Conservation (phyloP, 92 coral and sea anemone genomes). For the Pocillopora meandrina region DNA sequence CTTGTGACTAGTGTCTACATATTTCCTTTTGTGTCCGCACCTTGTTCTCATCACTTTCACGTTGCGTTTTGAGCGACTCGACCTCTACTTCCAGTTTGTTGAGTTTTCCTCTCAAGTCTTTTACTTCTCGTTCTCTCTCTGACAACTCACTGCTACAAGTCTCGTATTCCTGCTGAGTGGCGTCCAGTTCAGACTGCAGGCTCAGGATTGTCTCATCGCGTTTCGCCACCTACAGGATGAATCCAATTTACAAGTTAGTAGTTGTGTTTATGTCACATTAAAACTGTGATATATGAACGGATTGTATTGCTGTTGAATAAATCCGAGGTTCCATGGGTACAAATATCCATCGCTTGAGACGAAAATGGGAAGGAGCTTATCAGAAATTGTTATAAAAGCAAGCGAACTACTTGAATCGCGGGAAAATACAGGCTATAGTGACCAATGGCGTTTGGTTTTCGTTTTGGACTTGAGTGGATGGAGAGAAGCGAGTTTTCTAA, state of each 20-base stretch:
- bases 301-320: too few species aligned
- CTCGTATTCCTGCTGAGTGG: slow-evolving; percentile 90
- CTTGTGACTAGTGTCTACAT: not conserved
- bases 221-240: slow-evolving; percentile 75
- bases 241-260: not conserved
- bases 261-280: too few species aligned
- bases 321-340: too few species aligned
- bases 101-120: slow-evolving; percentile 63
- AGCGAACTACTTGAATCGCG: too few species aligned
- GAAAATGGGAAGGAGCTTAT: too few species aligned
- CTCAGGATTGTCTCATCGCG: slow-evolving; percentile 89
- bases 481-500: too few species aligned
- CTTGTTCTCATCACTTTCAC: slow-evolving; percentile 69
- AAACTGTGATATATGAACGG: too few species aligned
- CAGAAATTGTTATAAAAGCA: too few species aligned
- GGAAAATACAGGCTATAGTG: too few species aligned
- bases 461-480: too few species aligned
- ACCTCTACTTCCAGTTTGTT: slow-evolving; percentile 62
- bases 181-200: slow-evolving; percentile 92
- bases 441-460: too few species aligned
- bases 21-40: slow-evolving; percentile 8
- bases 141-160: slow-evolving; percentile 72
- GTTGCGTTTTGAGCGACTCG: slow-evolving; percentile 61
- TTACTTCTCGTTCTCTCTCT: slow-evolving; percentile 70
- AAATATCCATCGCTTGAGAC: too few species aligned